Base-by-base conservation (phyloP, 2,888 invertebrate species). In the Hirtodrosophila cameraria region DNA sequence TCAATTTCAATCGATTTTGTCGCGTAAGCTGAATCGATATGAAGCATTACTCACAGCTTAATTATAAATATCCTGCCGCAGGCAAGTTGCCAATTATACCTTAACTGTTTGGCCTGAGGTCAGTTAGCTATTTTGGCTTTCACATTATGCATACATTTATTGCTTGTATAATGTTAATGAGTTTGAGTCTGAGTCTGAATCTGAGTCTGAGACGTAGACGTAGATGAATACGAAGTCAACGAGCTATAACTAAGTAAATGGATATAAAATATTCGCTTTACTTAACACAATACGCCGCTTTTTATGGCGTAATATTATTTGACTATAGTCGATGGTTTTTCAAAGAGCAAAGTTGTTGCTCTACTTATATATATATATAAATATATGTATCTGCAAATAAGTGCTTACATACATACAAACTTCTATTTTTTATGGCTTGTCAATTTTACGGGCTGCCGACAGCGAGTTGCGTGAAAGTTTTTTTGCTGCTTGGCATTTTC, bases 251-350 rank as follows among this genome's bases (percentile, higher is more conserved):
- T 65, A 76, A 58, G 46, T 50, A 48, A 63, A 58, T 48, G 68
- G 13, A 48, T 50, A 46, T 52, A 58, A 62, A 42, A 39, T 57
- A 57, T 57, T 65, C 42, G 23, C 11, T 39, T 53, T 52, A 48
- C 48, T 60, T 33, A 28, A 46, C 15, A 70, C 46, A 53, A 42
- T 59, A 39, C 31, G 15, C 20, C 15, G 18, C n/a, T 27, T 75
- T 80, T 80, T 86, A 86, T 75, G 48, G 62, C 62, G 42, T 50
- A 60, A 67, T 86, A 83, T 69, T 75, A 52, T 79, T 80, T 76
- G 58, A 73, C 35, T 60, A 53, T 62, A 55, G 35, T 54, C 36
- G 30, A 16, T 15, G 49, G 15, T 25, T 31, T 23, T 27, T 45
- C 59, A 66, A 59, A 35, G 30, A 30, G 39, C 49, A 35, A 33